Evolutionary conservation across 2,888 invertebrate species (phyloP).

Genomic region (Gastrophysa polygoni): DNA sequence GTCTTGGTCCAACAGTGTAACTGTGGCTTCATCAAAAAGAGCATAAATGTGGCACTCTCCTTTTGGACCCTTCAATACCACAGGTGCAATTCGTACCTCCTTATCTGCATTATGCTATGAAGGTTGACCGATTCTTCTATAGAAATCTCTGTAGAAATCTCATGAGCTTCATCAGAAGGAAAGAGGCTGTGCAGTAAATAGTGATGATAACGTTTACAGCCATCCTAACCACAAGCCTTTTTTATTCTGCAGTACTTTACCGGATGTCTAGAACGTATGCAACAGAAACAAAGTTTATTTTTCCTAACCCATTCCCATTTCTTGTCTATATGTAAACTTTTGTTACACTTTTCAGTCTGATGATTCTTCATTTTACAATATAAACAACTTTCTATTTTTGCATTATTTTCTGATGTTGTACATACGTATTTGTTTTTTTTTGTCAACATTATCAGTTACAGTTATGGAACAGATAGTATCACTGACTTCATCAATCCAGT

Average conservation of each 20-base stretch:
- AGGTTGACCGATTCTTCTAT: background rate
- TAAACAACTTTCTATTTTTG: background rate
- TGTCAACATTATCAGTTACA: background rate
- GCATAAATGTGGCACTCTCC: too few species aligned
- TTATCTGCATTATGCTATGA: background rate
- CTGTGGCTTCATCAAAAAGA: background rate
- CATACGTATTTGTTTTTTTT: background rate
- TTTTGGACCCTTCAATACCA: too few species aligned
- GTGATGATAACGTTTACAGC: background rate
- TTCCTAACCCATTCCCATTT: conserved; percentile 1
- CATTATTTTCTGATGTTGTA: background rate
- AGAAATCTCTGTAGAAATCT: background rate
- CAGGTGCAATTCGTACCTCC: background rate
- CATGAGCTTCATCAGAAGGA: background rate
- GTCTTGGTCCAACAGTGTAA: background rate
- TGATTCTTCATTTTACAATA: background rate
- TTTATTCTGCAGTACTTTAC: background rate
- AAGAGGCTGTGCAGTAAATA: background rate
- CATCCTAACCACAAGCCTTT: background rate
- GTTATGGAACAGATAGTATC: background rate
- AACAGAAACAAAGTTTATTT: background rate
- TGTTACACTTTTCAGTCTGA: background rate
- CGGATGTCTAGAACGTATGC: background rate
- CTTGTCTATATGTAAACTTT: background rate
- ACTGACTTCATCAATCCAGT: background rate